A percentile compares a stretch with the other conserved stretches of the same genome.
Conservation (phyloP, 64 coral and sea anemone species). For the Anthopleura sola region DNA sequence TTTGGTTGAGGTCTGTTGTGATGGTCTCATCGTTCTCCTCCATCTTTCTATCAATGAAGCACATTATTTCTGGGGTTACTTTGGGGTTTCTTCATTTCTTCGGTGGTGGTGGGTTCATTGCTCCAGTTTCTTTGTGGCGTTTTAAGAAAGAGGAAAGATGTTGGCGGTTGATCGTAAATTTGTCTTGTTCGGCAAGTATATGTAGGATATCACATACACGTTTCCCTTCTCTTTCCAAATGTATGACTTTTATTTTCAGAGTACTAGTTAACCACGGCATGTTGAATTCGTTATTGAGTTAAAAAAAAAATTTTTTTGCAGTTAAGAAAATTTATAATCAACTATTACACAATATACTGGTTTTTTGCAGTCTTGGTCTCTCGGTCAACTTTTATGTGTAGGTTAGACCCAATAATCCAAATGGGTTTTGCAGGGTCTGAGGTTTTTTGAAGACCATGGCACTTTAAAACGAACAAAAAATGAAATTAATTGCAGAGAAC, state of each 20-base stretch:
- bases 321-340: no score
- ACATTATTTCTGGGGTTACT: neutral
- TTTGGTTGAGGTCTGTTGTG: neutral
- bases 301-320: no score
- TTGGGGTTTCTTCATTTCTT: neutral
- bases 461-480: no score
- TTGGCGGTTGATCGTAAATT: constrained; percentile 1
- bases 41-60: constrained; percentile 13
- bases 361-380: no score
- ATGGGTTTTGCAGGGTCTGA: no score
- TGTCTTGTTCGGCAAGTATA: constrained; percentile 12
- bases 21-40: constrained; percentile 13
- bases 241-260: constrained; percentile 18
- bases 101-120: neutral
- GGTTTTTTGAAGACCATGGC: no score
- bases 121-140: neutral
- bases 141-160: constrained; percentile 1
- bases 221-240: constrained; percentile 16
- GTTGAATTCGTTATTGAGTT: no score
- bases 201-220: constrained; percentile 16
- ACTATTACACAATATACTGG: no score
- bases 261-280: constrained; percentile 33
- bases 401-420: no score
- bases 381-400: no score
- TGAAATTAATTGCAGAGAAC: no score